Base-by-base conservation (phyloP, 2,888 invertebrate species). In the Agrochola lychnidis region DNA sequence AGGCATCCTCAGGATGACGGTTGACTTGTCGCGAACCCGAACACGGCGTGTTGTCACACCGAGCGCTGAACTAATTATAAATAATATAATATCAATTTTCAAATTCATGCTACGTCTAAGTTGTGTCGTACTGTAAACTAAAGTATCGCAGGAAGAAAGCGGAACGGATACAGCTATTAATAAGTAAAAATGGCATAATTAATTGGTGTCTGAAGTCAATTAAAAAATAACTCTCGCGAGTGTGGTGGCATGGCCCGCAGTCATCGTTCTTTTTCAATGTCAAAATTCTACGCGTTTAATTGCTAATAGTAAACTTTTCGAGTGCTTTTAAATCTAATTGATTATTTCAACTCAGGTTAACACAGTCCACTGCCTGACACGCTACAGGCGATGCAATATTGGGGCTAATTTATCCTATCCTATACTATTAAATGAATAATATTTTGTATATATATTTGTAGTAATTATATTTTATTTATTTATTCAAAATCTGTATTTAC, bases 91-190 rank as follows among this genome's bases (percentile, higher is more conserved):
- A 30, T 30, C 1, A 30, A 36, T 36, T 36, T 36, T 36, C 36
- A 36, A 36, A 36, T 36, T 1, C 36, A 4, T 36, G 36, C 36
- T 36, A 36, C 36, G 4, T 36, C 36, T 36, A 36, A 36, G 36
- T 36, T 36, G 36, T 36, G 36, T 36, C 36, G 36, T 36, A 4
- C 36, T 36, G 36, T 36, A 48, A 56, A 61, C 56, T 76, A 36
- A 62, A 56, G 25, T 36, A 45, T 30, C 5, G 79, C 51, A 51
- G 1, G 22, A 64, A 80, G 68, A 80, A 64, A 84, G 81, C 81
- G 81, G 80, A 80, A 84, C 84, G 84, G 48, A 25, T 16, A 19
- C 63, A 30, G 53, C 25, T 45, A 64, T 72, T 79, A 25, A 71
- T 68, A 71, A 59, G 64, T 72, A 69, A 59, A 63, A 63, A 68